These are phyloP conservation scores for Chascanopsetta lugubris DNA, from an alignment of 2,113 vertebrate genomes.

Conservation along the genomic window DNA sequence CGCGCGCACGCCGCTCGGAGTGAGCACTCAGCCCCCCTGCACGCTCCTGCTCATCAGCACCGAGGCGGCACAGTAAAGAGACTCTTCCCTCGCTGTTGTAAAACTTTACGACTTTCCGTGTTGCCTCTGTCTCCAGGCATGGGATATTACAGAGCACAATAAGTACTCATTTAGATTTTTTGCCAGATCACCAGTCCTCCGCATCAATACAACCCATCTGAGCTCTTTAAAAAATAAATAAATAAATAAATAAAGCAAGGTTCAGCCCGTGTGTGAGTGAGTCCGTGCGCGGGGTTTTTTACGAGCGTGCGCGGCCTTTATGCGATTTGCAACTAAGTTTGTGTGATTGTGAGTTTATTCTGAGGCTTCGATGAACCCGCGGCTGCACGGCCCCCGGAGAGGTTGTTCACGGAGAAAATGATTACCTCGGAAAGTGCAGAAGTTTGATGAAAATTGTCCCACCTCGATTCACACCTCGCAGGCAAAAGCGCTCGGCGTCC, in stretches of 20 bases:
- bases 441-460: constrained; percentile 77
- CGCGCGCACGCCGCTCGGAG: constrained; percentile 23
- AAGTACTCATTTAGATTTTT: constrained; percentile 74
- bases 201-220: constrained; percentile 72
- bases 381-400: constrained; percentile 64
- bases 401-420: constrained; percentile 71
- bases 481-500: constrained; percentile 50
- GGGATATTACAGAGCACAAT: constrained; percentile 72
- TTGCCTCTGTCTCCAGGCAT: constrained; percentile 76
- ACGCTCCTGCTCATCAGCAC: constrained; percentile 66
- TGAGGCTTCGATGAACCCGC: constrained; percentile 58
- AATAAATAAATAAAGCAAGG: too few species aligned
- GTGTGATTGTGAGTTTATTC: constrained; percentile 20
- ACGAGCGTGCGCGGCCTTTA: constrained; percentile 10
- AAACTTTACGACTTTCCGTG: constrained; percentile 76
- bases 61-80: constrained; percentile 71
- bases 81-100: constrained; percentile 73
- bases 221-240: constrained; percentile 75
- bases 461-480: constrained; percentile 60
- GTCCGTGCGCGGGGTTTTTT: constrained; percentile 32
- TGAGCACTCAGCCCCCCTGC: constrained; percentile 28
- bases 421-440: constrained; percentile 73
- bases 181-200: constrained; percentile 73
- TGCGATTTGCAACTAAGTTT: constrained; percentile 12
- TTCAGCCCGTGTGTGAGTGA: constrained; percentile 29